These are phyloP conservation scores for Anagrus nilaparvatae DNA, from an alignment of 1,140 invertebrate species.

Conservation along the genomic window DNA sequence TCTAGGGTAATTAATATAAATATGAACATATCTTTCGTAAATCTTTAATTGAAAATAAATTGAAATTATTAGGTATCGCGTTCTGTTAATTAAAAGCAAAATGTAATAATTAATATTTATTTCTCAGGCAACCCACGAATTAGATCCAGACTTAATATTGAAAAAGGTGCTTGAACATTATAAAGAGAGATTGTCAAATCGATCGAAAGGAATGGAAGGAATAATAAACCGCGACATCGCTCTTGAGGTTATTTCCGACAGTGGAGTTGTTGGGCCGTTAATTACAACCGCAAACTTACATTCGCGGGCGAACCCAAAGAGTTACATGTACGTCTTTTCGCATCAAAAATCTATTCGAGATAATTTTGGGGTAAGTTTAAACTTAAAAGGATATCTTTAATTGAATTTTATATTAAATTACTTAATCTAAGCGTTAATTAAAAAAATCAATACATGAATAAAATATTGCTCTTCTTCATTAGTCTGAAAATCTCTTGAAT, in stretches of 20 bases:
- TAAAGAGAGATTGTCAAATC: constrained; percentile 25
- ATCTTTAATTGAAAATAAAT: too few species aligned
- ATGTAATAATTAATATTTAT: too few species aligned
- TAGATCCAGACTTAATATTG: constrained; percentile 50
- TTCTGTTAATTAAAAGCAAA: too few species aligned
- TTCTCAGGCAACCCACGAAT: constrained; percentile 34
- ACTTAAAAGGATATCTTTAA: too few species aligned
- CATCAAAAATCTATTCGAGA: constrained; percentile 45
- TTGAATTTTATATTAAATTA: too few species aligned
- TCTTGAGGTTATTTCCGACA: constrained; percentile 81
- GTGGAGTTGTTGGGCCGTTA: constrained; percentile 63
- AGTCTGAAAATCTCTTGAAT: neutral
- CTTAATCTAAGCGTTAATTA: too few species aligned
- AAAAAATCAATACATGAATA: too few species aligned
- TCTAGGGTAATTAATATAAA: too few species aligned
- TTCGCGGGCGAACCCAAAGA: constrained; percentile 58
- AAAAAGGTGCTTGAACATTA: constrained; percentile 52
- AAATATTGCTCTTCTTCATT: neutral
- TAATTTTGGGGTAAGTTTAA: constrained; percentile 31
- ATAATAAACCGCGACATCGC: constrained; percentile 61
- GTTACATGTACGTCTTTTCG: constrained; percentile 83
- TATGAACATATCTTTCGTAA: too few species aligned
- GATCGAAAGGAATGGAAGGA: constrained; percentile 23
- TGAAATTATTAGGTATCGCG: too few species aligned
- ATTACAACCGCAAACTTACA: constrained; percentile 63